Evolutionary conservation across 2,113 vertebrate species (phyloP).

Genomic region (Chloroceryle aenea): DNA sequence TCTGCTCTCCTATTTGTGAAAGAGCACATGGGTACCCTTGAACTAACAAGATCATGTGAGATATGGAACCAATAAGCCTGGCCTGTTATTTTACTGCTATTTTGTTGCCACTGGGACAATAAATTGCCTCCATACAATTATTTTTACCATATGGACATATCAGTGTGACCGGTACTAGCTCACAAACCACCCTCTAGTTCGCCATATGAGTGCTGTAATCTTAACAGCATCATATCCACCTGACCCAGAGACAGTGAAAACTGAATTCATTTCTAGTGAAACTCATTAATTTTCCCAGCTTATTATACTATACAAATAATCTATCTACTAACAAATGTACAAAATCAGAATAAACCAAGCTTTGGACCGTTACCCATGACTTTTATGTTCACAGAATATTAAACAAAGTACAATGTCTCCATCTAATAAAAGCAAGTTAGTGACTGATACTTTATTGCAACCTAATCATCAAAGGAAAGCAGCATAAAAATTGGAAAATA

Average conservation of each 20-base stretch:
- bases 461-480: not conserved
- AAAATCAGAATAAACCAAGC: not conserved
- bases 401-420: not conserved
- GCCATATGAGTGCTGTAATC: rapidly evolving
- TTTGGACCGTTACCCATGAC: not conserved
- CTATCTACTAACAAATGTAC: not conserved
- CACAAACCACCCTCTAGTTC: not conserved
- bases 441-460: not conserved
- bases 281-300: not conserved
- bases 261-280: not conserved
- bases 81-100: not conserved
- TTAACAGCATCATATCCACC: not conserved
- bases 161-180: not conserved
- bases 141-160: not conserved
- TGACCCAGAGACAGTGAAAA: not conserved
- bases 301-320: not conserved
- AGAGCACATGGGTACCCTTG: not conserved
- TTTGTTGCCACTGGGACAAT: not conserved
- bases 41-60: not conserved
- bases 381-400: not conserved
- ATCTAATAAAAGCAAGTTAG: not conserved
- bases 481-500: not conserved
- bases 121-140: not conserved
- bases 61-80: not conserved
- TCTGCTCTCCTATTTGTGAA: not conserved